These are phyloP conservation scores for Styela plicata DNA, from an alignment of 23 tunicate species.

Conservation along the genomic window DNA sequence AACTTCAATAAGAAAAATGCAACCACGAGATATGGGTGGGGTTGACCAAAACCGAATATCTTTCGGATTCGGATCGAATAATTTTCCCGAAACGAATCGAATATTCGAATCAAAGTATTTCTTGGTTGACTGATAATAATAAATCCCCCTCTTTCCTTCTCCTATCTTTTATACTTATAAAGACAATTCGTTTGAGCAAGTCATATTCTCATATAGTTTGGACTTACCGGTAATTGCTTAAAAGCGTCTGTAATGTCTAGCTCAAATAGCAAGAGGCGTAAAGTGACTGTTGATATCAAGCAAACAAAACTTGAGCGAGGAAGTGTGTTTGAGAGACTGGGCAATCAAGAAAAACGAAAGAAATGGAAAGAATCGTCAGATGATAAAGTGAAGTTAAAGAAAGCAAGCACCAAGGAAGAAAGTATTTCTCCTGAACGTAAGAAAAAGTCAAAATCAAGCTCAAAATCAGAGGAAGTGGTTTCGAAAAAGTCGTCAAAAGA, in stretches of 20 bases:
- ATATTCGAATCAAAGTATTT: no score
- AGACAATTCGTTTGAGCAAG: no score
- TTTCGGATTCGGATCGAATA: no score
- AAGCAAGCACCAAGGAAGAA: neutral
- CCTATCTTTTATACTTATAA: no score
- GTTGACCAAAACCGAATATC: no score
- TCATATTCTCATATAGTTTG: no score
- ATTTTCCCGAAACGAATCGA: no score
- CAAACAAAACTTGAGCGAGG: conserved; percentile 23
- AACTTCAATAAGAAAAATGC: no score
- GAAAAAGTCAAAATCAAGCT: conserved; percentile 12
- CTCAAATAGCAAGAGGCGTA: conserved; percentile 15
- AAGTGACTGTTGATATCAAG: conserved; percentile 28
- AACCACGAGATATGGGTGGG: no score
- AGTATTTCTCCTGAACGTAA: neutral
- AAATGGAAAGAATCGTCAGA: conserved; percentile 3
- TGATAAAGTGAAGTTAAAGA: neutral
- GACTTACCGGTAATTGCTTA: no score
- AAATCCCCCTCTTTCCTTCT: no score
- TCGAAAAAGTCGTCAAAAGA: conserved; percentile 9
- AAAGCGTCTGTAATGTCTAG: neutral
- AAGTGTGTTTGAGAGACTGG: conserved; percentile 18
- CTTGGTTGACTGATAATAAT: no score
- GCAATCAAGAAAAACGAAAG: conserved; percentile 17
- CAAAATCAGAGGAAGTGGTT: neutral